A percentile compares a stretch with the other conserved stretches of the same genome.
These are phyloP conservation scores for Alosa alosa DNA, from an alignment of 2,113 vertebrate species.

Conservation along the genomic window DNA sequence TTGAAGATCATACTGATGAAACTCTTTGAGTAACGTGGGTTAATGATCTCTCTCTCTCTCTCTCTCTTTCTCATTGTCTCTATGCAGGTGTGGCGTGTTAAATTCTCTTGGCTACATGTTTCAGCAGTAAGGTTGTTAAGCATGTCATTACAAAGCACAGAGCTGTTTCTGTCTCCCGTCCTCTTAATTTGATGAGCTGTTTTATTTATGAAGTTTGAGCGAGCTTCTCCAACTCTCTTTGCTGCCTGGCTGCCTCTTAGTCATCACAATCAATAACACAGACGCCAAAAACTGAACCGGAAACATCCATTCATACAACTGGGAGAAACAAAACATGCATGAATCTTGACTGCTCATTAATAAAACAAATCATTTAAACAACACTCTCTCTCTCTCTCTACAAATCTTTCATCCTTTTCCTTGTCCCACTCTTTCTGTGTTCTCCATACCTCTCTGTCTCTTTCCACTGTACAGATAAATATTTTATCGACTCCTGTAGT, in stretches of 20 bases:
- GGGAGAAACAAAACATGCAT: neutral
- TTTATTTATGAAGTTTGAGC: neutral
- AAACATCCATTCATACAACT: neutral
- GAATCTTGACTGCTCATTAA: neutral
- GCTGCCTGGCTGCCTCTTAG: neutral
- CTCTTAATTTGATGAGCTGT: neutral
- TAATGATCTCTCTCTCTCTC: neutral
- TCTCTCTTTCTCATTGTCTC: neutral
- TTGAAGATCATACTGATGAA: too few relatives aligned
- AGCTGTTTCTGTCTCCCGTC: neutral
- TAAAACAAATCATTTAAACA: neutral
- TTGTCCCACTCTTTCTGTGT: neutral
- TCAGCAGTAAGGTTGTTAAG: neutral
- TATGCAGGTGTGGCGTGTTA: neutral
- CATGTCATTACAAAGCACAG: neutral
- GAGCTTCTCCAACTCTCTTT: neutral
- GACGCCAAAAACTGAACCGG: neutral
- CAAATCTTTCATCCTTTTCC: neutral
- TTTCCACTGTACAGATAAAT: neutral
- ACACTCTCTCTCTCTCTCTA: neutral
- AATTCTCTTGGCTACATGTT: neutral
- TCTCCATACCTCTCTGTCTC: neutral
- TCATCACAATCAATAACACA: neutral
- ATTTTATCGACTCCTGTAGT: neutral
- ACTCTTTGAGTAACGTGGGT: too few relatives aligned